Percentiles rank a stretch among this genome's conserved stretches.
phyloP scores from a whole-genome alignment of 1,140 invertebrate genomes.

The Pseudomyrmex flavicornis region DNA sequence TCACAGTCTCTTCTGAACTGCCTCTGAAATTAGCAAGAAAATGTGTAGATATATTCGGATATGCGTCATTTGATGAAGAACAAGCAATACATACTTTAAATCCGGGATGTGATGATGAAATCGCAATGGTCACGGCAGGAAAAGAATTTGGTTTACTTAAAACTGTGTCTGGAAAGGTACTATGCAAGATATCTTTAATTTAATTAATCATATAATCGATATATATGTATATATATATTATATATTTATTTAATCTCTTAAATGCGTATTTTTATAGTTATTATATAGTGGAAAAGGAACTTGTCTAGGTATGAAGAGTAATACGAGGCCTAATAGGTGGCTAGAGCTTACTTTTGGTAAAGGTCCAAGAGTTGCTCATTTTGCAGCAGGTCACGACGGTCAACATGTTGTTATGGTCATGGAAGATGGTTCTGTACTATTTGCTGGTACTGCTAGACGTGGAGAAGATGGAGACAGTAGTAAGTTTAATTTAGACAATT shows the following conservation, averaged over 20 bases:
- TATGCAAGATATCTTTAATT: background rate
- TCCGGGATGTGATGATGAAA: conserved; percentile 89
- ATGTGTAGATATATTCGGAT: conserved; percentile 91
- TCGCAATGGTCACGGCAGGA: conserved; percentile 88
- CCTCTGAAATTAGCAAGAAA: conserved; percentile 92
- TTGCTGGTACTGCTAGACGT: conserved; percentile 94
- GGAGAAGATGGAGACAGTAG: conserved; percentile 96
- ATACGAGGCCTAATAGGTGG: conserved; percentile 88
- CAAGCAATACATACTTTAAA: conserved; percentile 84
- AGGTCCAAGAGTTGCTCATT: conserved; percentile 90
- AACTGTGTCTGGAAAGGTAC: conserved; percentile 91
- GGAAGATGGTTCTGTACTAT: conserved; percentile 95
- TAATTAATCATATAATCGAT: background rate
- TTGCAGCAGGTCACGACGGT: conserved; percentile 96
- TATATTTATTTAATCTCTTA: conserved; percentile 2
- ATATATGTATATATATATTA: background rate
- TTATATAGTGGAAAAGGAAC: conserved; percentile 92
- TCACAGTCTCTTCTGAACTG: conserved; percentile 88
- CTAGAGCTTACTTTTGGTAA: conserved; percentile 91
- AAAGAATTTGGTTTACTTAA: conserved; percentile 94
- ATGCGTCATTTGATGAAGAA: conserved; percentile 90
- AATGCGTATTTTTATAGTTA: conserved; percentile 83
- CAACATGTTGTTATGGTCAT: conserved; percentile 94
- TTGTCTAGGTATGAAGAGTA: conserved; percentile 90
- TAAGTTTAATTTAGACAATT: conserved; percentile 73